These are phyloP conservation scores for Argya squamiceps DNA, from an alignment of 2,797 vertebrate genomes.

Conservation along the genomic window DNA sequence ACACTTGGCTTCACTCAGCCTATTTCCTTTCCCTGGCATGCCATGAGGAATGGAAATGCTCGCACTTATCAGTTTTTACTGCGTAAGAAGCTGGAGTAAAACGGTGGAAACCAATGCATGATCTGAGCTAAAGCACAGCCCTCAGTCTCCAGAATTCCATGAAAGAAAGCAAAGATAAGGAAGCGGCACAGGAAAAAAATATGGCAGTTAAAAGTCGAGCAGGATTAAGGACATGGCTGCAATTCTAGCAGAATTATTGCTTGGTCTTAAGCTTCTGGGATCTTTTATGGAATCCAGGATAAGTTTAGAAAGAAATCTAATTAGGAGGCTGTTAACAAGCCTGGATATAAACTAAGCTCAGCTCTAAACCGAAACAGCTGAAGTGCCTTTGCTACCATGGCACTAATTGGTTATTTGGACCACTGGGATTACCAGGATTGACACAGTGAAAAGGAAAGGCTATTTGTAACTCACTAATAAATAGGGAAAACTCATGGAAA, in stretches of 20 bases:
- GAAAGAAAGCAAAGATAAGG: neutral
- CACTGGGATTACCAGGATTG: slow-evolving; percentile 40
- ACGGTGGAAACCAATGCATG: neutral
- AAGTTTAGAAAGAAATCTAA: slow-evolving; percentile 60
- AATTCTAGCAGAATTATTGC: neutral
- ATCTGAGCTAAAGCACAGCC: neutral
- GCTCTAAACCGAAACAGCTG: slow-evolving; percentile 12
- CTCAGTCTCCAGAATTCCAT: neutral
- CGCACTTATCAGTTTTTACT: neutral
- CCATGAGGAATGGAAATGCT: neutral
- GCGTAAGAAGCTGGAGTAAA: neutral
- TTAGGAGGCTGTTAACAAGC: slow-evolving; percentile 63
- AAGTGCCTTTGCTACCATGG: slow-evolving; percentile 24
- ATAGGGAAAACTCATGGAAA: slow-evolving; percentile 27
- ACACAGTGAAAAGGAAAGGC: slow-evolving; percentile 58
- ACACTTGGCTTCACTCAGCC: neutral
- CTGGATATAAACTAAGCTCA: slow-evolving; percentile 38
- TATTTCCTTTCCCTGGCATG: neutral
- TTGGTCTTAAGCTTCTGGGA: slow-evolving; percentile 7
- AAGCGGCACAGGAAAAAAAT: neutral
- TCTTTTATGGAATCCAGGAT: slow-evolving; percentile 36
- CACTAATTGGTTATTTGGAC: slow-evolving; percentile 68
- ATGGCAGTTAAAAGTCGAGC: neutral
- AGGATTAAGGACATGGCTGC: neutral
- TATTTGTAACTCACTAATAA: slow-evolving; percentile 52